Percentiles rank a stretch among this genome's conserved stretches.
phyloP scores from a whole-genome alignment of 2,113 vertebrate genomes.

The Nestor notabilis region DNA sequence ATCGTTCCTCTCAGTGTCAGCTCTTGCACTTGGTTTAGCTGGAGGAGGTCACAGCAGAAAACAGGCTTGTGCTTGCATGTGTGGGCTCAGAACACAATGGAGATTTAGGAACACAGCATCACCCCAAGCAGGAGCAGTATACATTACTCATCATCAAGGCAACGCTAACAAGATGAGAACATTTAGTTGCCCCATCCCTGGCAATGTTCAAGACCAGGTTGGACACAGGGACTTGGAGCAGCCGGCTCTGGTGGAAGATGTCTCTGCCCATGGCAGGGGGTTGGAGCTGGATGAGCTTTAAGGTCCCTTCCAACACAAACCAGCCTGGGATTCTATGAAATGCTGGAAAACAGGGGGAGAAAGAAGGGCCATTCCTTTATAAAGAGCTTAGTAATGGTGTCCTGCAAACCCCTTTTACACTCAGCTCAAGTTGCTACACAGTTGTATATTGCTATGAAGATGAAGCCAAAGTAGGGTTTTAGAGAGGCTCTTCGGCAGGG shows the following conservation, averaged over 20 bases:
- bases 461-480: neutral
- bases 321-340: neutral
- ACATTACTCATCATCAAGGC: conserved; percentile 42
- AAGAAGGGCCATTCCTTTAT: neutral
- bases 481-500: neutral
- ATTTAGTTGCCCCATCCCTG: neutral
- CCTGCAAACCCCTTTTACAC: neutral
- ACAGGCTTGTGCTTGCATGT: neutral
- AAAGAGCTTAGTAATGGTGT: neutral
- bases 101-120: neutral
- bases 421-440: neutral
- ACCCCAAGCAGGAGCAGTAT: neutral
- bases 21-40: neutral
- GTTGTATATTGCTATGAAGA: neutral
- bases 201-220: neutral
- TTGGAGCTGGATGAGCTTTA: neutral
- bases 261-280: neutral
- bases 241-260: neutral
- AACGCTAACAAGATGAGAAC: neutral
- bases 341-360: neutral
- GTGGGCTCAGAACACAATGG: neutral
- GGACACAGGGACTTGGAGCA: neutral
- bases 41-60: neutral
- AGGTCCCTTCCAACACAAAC: neutral
- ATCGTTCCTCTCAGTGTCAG: neutral